These are phyloP conservation scores for Atta texana DNA, from an alignment of 1,140 invertebrate genomes.

Conservation along the genomic window DNA sequence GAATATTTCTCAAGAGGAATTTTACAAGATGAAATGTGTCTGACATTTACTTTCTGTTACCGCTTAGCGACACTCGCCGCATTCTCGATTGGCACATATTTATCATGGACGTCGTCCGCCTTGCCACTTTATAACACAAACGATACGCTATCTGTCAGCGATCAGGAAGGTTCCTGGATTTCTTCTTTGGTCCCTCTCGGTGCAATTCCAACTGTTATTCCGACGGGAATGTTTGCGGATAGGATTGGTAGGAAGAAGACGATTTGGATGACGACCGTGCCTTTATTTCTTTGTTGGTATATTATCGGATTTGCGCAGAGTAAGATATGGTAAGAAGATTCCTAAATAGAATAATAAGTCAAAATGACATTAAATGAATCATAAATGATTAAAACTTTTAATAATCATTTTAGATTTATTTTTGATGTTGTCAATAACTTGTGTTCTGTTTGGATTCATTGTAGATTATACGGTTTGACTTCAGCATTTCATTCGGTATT, in stretches of 20 bases:
- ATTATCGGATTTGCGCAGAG: conserved; percentile 85
- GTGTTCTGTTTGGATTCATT: too few species aligned
- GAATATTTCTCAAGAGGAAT: conserved; percentile 30
- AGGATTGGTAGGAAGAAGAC: conserved; percentile 89
- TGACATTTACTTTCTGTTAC: conserved; percentile 14
- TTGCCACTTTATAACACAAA: conserved; percentile 81
- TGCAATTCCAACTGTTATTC: conserved; percentile 87
- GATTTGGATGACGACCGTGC: conserved; percentile 87
- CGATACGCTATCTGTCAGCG: conserved; percentile 51
- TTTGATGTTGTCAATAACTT: too few species aligned
- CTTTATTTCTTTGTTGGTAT: conserved; percentile 88
- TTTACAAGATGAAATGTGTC: conserved; percentile 9
- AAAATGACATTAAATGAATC: too few species aligned
- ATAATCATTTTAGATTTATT: too few species aligned
- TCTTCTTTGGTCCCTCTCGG: conserved; percentile 87
- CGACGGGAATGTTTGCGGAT: conserved; percentile 88
- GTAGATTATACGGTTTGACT: background rate
- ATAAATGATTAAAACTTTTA: too few species aligned
- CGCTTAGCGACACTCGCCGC: conserved; percentile 86
- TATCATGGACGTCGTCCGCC: conserved; percentile 87
- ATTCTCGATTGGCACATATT: conserved; percentile 86
- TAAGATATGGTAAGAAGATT: conserved; percentile 59
- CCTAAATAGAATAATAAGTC: too few species aligned
- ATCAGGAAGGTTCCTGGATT: conserved; percentile 86
- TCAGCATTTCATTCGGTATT: background rate